Conservation (phyloP, 1,140 invertebrate genomes). For the Tribolium madens region DNA sequence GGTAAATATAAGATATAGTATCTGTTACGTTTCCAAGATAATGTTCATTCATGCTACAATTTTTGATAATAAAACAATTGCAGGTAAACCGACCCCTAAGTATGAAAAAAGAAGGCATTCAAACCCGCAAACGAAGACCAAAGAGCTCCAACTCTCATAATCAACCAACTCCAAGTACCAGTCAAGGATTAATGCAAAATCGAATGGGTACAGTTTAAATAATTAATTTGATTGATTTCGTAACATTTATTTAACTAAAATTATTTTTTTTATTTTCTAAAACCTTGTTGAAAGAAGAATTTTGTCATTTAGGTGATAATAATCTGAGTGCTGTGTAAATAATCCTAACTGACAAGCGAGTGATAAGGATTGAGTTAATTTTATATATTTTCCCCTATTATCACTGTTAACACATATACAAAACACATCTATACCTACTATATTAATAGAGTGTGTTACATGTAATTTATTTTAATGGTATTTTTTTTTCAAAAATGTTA, state of each 20-base stretch:
- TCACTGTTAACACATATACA: neutral
- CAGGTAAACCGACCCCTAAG: conserved; percentile 88
- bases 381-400: conserved; percentile 3
- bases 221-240: conserved; percentile 3
- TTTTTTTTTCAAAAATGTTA: neutral
- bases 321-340: conserved; percentile 52
- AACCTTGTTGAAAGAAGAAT: conserved; percentile 4
- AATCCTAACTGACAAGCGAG: conserved; percentile 44
- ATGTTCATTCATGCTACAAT: conserved; percentile 46
- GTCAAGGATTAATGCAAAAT: neutral
- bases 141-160: conserved; percentile 67
- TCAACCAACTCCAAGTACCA: conserved; percentile 1
- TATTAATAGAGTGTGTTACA: neutral
- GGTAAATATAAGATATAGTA: conserved; percentile 55
- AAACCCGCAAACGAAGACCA: conserved; percentile 91
- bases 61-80: conserved; percentile 51
- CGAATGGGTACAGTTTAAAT: conserved; percentile 44
- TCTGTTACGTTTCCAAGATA: conserved; percentile 50
- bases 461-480: neutral
- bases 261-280: conserved; percentile 21
- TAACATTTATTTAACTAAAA: conserved; percentile 21
- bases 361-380: conserved; percentile 46
- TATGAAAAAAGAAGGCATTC: conserved; percentile 97
- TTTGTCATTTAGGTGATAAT: conserved; percentile 44
- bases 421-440: neutral